A percentile compares a stretch with the other conserved stretches of the same genome.
Evolutionary conservation across 2,113 vertebrate genomes (phyloP).

Genomic region (Scytalopus superciliaris): DNA sequence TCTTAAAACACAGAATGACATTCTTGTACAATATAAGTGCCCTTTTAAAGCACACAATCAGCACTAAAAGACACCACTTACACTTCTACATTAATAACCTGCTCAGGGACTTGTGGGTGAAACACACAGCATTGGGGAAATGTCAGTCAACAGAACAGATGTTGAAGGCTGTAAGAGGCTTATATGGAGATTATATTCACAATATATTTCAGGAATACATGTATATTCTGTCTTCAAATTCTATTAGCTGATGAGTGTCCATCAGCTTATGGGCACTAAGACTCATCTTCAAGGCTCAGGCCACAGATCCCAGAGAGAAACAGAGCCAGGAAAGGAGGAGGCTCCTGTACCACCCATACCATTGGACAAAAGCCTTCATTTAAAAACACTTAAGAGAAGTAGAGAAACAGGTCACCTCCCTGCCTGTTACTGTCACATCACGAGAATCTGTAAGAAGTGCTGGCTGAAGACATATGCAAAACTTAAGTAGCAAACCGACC

Average conservation of each 20-base stretch:
- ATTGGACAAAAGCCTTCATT: neutral
- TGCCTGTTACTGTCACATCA: neutral
- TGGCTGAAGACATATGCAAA: neutral
- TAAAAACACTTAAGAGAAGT: neutral
- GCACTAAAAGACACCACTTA: neutral
- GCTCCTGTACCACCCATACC: neutral
- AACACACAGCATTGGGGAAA: neutral
- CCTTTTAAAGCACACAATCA: neutral
- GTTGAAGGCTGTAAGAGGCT: constrained; percentile 27
- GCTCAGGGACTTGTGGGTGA: neutral
- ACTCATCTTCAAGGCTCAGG: neutral
- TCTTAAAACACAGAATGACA: neutral
- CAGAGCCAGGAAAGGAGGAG: neutral
- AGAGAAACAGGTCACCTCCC: neutral
- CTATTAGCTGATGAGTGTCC: constrained; percentile 17
- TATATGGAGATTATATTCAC: constrained; percentile 19
- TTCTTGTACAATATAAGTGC: neutral
- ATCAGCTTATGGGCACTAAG: neutral
- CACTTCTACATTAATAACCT: neutral
- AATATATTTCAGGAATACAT: neutral
- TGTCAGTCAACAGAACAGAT: constrained; percentile 25
- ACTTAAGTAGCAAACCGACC: neutral
- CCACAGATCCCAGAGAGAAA: neutral
- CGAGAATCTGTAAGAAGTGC: neutral
- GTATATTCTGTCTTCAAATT: constrained; percentile 9